These are phyloP conservation scores for Chydorus sphaericus DNA, from an alignment of 2,888 invertebrate genomes.

Conservation along the genomic window DNA sequence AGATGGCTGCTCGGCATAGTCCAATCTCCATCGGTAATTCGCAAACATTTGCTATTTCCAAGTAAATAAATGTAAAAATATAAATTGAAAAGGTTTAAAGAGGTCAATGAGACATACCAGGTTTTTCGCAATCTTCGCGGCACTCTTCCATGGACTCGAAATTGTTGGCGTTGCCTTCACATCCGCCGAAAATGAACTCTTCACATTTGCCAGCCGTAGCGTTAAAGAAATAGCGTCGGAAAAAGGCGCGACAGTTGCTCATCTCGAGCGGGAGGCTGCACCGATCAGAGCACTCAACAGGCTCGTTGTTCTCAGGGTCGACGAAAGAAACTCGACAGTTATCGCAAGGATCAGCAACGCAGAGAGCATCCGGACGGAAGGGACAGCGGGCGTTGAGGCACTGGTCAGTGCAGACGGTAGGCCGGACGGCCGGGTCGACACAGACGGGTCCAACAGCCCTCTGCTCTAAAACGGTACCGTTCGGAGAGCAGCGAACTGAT, in stretches of 20 bases:
- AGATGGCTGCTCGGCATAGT: conserved; percentile 30
- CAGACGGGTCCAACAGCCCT: conserved; percentile 23
- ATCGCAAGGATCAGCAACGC: conserved; percentile 28
- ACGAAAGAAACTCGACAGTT: conserved; percentile 25
- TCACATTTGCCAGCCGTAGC: conserved; percentile 25
- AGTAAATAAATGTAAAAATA: neutral
- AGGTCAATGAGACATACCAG: no score
- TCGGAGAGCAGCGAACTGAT: conserved; percentile 20
- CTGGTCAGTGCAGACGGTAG: conserved; percentile 25
- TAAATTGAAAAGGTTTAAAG: no score
- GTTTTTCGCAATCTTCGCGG: conserved; percentile 12
- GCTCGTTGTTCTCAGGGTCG: conserved; percentile 15
- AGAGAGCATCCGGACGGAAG: conserved; percentile 26
- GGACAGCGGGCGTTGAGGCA: conserved; percentile 25
- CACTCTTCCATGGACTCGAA: conserved; percentile 24
- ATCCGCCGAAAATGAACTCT: conserved; percentile 29
- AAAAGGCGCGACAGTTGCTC: conserved; percentile 35
- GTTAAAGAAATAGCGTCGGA: conserved; percentile 27
- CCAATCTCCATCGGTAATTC: conserved; percentile 54
- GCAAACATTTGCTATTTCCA: conserved; percentile 59
- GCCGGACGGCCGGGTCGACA: conserved; percentile 20
- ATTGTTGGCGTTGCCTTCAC: conserved; percentile 27
- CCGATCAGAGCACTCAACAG: conserved; percentile 31
- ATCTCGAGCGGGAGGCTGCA: conserved; percentile 58
- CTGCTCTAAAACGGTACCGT: conserved; percentile 22